Evolutionary conservation across 2,797 vertebrate genomes (phyloP).

Genomic region (Sebastes aleutianus): DNA sequence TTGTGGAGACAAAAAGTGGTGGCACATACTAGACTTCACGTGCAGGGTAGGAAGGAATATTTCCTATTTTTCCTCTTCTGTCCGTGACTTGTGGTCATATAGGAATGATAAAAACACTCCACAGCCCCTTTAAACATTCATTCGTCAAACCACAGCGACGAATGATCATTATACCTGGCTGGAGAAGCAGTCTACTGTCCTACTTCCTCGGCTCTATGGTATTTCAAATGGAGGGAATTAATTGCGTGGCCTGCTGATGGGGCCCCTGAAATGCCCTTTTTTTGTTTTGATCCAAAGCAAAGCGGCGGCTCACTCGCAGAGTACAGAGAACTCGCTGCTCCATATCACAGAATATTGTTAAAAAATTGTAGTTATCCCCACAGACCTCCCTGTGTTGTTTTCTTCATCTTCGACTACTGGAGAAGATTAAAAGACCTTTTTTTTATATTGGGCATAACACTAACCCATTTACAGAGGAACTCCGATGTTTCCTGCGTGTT

Average conservation of each 20-base stretch:
- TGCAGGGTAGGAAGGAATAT: neutral
- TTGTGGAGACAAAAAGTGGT: neutral
- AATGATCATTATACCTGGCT: constrained; percentile 40
- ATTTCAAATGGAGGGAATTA: constrained; percentile 46
- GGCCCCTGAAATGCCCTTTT: constrained; percentile 38
- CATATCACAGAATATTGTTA: constrained; percentile 18
- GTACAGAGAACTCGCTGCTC: constrained; percentile 10
- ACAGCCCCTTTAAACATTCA: constrained; percentile 13
- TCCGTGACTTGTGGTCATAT: neutral
- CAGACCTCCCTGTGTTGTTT: constrained; percentile 18
- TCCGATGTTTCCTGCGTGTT: constrained; percentile 9
- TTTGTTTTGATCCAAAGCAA: constrained; percentile 57
- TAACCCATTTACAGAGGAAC: constrained; percentile 20
- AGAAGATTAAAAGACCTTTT: constrained; percentile 38
- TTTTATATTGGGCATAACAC: neutral
- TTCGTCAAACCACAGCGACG: constrained; percentile 24
- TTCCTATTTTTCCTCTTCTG: neutral
- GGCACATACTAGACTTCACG: neutral
- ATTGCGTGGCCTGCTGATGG: constrained; percentile 43
- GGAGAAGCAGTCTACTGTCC: constrained; percentile 40
- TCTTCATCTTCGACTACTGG: constrained; percentile 21
- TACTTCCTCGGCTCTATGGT: constrained; percentile 42
- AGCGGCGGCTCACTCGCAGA: neutral
- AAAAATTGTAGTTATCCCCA: constrained; percentile 15
- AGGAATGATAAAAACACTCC: constrained; percentile 27